Evolutionary conservation across 2,888 invertebrate genomes (phyloP).

Genomic region (Cloeon dipterum): DNA sequence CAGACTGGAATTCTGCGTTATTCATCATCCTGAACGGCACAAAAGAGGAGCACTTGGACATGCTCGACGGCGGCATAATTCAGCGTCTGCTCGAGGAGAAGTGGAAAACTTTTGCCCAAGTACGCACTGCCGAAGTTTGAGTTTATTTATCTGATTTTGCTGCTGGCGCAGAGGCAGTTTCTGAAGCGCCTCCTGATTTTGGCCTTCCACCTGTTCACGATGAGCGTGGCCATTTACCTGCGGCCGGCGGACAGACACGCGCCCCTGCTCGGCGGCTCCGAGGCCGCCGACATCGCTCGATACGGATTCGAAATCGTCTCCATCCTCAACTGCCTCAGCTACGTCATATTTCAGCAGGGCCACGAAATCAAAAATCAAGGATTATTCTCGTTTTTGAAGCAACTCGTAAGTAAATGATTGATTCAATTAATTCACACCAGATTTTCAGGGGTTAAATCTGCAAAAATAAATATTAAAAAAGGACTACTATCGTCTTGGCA

Average conservation of each 20-base stretch:
- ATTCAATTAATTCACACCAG: too few relatives aligned
- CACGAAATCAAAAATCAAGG: slow-evolving; percentile 92
- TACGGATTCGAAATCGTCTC: slow-evolving; percentile 68
- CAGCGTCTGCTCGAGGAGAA: slow-evolving; percentile 92
- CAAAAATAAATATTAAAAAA: neutral
- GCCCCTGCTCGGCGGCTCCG: slow-evolving; percentile 27
- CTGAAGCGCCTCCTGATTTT: slow-evolving; percentile 74
- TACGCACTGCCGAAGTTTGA: slow-evolving; percentile 25
- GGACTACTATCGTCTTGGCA: neutral
- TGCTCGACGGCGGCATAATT: slow-evolving; percentile 96
- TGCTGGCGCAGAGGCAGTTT: slow-evolving; percentile 63
- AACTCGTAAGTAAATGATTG: slow-evolving; percentile 51
- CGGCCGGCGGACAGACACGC: slow-evolving; percentile 44
- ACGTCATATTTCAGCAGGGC: slow-evolving; percentile 76
- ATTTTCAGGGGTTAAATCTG: neutral
- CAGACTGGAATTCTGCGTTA: slow-evolving; percentile 96
- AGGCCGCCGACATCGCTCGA: slow-evolving; percentile 26
- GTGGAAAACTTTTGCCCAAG: slow-evolving; percentile 96
- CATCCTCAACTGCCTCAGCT: slow-evolving; percentile 63
- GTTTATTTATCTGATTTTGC: neutral
- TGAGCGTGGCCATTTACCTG: slow-evolving; percentile 79
- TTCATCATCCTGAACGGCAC: slow-evolving; percentile 95
- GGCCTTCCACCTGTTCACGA: slow-evolving; percentile 60
- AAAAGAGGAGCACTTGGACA: slow-evolving; percentile 93
- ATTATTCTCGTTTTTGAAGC: slow-evolving; percentile 66